Evolutionary conservation across 1,140 invertebrate species (phyloP).

Genomic region (Ridgeia piscesae): DNA sequence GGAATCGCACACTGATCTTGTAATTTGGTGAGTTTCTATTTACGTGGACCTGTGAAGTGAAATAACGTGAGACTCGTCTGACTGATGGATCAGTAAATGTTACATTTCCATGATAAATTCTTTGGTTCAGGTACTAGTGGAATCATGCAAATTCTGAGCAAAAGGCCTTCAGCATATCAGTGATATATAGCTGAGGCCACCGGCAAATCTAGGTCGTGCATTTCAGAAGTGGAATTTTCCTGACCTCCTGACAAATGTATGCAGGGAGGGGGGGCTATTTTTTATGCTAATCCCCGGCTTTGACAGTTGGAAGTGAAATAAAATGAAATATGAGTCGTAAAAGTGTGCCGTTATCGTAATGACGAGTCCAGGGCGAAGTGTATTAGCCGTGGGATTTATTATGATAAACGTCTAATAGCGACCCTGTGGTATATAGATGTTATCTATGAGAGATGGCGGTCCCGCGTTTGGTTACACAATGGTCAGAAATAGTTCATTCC

Average conservation of each 20-base stretch:
- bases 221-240: slow-evolving; percentile 5
- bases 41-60: not conserved
- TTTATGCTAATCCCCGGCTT: not conserved
- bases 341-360: not conserved
- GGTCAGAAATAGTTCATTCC: not conserved
- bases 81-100: not conserved
- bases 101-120: not conserved
- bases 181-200: not conserved
- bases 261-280: not conserved
- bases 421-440: not conserved
- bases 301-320: slow-evolving; percentile 5
- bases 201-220: not conserved
- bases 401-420: not conserved
- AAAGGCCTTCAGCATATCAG: not conserved
- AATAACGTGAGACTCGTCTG: not conserved
- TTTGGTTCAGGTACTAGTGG: not conserved
- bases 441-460: not conserved
- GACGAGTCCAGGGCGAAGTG: not conserved
- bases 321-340: slow-evolving; percentile 2
- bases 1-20: not conserved
- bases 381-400: not conserved
- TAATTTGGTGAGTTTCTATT: not conserved
- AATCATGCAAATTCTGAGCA: not conserved
- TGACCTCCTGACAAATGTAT: not conserved
- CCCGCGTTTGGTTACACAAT: not conserved